These are phyloP conservation scores for Notolabrus celidotus DNA, from an alignment of 2,797 vertebrate species.

Conservation along the genomic window DNA sequence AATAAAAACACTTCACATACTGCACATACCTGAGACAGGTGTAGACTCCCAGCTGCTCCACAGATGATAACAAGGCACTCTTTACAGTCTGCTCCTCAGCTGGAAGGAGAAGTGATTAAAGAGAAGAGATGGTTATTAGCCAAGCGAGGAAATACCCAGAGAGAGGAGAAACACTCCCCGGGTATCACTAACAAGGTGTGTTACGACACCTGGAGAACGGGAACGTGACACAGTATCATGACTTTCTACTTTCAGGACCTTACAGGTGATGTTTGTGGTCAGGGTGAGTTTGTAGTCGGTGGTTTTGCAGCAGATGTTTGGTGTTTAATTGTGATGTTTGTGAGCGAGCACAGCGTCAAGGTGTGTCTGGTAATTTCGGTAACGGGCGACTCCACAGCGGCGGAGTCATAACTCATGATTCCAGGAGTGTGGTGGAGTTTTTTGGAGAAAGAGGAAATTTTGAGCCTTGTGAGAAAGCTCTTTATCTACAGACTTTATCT, in stretches of 20 bases:
- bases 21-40: constrained; percentile 88
- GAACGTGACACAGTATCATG: constrained; percentile 23
- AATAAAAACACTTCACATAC: constrained; percentile 10
- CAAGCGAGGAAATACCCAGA: not conserved
- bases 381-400: constrained; percentile 46
- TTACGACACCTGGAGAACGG: constrained; percentile 3
- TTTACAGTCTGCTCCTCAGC: constrained; percentile 80
- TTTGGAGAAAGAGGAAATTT: constrained; percentile 8
- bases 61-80: constrained; percentile 82
- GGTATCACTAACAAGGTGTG: constrained; percentile 3
- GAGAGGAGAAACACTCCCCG: constrained; percentile 7
- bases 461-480: constrained; percentile 38
- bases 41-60: constrained; percentile 91
- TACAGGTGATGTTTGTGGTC: constrained; percentile 23
- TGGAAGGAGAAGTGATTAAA: constrained; percentile 74
- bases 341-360: constrained; percentile 18
- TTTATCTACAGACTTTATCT: constrained; percentile 48
- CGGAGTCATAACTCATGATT: constrained; percentile 12
- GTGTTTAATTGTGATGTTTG: constrained; percentile 51
- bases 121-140: constrained; percentile 34
- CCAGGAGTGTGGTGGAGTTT: constrained; percentile 20
- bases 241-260: constrained; percentile 25
- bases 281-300: constrained; percentile 22
- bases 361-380: constrained; percentile 46
- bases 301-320: too few relatives aligned